Conservation (phyloP, 2,113 vertebrate genomes). For the Micronisus gabar region DNA sequence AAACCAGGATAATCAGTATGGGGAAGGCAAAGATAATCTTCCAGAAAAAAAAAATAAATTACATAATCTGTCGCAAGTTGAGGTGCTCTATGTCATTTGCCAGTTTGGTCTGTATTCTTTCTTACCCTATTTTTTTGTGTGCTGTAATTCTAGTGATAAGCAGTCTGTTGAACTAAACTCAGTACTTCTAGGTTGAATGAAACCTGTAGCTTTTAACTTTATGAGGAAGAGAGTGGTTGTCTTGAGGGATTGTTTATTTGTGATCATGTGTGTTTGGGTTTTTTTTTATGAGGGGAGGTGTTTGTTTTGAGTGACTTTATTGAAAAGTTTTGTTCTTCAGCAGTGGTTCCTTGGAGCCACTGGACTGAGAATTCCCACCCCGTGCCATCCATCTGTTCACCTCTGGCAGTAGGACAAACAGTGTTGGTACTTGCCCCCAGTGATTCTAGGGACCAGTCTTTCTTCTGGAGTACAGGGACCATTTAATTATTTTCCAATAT, state of each 20-base stretch:
- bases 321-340: neutral
- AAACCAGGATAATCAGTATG: neutral
- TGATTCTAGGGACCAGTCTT: neutral
- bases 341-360: neutral
- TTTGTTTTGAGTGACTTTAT: neutral
- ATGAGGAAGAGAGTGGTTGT: neutral
- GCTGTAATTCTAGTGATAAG: neutral
- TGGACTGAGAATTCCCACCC: neutral
- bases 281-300: neutral
- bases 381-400: neutral
- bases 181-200: neutral
- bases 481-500: neutral
- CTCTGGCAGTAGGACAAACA: neutral
- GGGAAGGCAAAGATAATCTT: neutral
- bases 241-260: neutral
- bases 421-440: neutral
- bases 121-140: neutral
- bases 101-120: neutral
- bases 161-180: neutral
- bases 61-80: neutral
- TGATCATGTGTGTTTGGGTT: accelerated
- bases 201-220: neutral
- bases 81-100: neutral
- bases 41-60: no score
- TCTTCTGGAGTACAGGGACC: neutral